phyloP scores from a whole-genome alignment of 2,888 invertebrate genomes.

The Loripinus fragilis region DNA sequence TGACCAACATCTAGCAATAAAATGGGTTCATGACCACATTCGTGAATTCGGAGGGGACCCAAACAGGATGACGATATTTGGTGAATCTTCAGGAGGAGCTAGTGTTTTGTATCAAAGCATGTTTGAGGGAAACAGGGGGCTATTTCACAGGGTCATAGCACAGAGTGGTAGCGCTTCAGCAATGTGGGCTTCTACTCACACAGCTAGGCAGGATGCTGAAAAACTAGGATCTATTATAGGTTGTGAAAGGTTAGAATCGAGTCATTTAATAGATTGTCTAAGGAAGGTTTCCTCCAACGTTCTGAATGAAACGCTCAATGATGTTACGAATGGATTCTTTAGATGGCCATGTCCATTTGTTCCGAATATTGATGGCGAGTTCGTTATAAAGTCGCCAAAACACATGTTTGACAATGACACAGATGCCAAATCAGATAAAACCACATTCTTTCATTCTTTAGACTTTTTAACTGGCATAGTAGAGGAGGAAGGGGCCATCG shows the following conservation, averaged over 20 bases:
- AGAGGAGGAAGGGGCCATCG: slow-evolving; percentile 86
- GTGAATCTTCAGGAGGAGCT: background rate
- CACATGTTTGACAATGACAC: too few species aligned
- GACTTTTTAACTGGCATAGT: slow-evolving; percentile 87
- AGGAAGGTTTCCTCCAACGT: slow-evolving; percentile 34
- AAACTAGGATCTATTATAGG: background rate
- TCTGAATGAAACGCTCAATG: slow-evolving; percentile 31
- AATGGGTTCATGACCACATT: slow-evolving; percentile 15
- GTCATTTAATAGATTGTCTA: slow-evolving; percentile 46
- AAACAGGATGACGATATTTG: background rate
- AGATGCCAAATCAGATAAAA: slow-evolving; percentile 86
- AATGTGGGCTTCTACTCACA: background rate
- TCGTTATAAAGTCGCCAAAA: slow-evolving; percentile 93
- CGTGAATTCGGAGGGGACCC: slow-evolving; percentile 3
- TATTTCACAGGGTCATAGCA: background rate
- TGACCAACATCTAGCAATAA: background rate
- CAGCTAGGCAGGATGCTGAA: background rate
- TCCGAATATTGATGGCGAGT: slow-evolving; percentile 88
- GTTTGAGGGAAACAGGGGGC: background rate
- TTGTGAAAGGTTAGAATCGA: background rate
- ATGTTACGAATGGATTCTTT: slow-evolving; percentile 15
- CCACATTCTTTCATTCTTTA: slow-evolving; percentile 4
- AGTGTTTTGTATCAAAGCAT: background rate
- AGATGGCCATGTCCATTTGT: slow-evolving; percentile 88
- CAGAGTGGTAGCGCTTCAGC: background rate